Evolutionary conservation across 2,888 invertebrate species (phyloP), one percentile per base, ranked within the genome.

Genomic region (Ypsolopha sequella): DNA sequence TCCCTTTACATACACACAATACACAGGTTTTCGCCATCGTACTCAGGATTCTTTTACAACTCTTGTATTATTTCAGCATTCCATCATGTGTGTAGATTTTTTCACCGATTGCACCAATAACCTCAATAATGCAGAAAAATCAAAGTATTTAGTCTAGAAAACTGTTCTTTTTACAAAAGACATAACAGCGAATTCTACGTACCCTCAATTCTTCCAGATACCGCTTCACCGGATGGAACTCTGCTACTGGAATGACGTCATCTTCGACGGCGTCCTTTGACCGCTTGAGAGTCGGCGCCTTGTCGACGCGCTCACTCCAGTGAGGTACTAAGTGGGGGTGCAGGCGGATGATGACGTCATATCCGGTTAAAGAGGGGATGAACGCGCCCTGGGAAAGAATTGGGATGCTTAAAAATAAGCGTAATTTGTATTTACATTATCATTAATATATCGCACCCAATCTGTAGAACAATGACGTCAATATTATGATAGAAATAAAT

Each of bases 151-250:
- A 38, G 2, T 38, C 8, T n/a, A 38, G 1, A 38, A 8, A 38
- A 38, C 38, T 38, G 13, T 14, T 7, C 6, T 11, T 41, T 4
- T 11, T 3, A 11, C 10, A 7, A 11, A 9, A 11, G 10, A 11
- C 7, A 41, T 41, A 41, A 41, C 7, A n/a, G 9, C 24, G 24
- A 8, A 33, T 9, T 24, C 13, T 36, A 41, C 88, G 81, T 76
- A 94, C 95, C 80, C 92, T 88, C 55, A 98, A 76, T 55, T 95
- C 93, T 4, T 88, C 77, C 45, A 98, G 78, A 65, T 94, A 95
- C 34, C 72, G 78, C 51, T 89, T 73, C 0, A 95, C 90, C 0
- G 94, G 94, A 76, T 97, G 89, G 67, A 94, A 95, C 58, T 91
- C 92, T 0, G 92, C 89, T 0, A 95, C 87, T 0, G 97, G 96